Evolutionary conservation across 2,113 vertebrate species (phyloP).

Genomic region (Sigmodon hispidus): DNA sequence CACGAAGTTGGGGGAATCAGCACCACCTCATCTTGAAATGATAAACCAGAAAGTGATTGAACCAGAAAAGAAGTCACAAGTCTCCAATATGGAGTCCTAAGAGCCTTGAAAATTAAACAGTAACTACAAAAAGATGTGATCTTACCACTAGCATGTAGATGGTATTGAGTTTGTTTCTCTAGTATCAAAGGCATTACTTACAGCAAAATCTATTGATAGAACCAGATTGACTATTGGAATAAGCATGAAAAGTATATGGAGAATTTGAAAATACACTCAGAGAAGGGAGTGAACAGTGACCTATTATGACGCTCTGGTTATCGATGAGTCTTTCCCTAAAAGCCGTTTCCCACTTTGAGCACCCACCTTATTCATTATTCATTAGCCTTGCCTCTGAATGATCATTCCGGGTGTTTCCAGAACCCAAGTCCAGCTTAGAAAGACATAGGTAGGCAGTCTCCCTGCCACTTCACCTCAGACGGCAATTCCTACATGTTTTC

Average conservation of each 20-base stretch:
- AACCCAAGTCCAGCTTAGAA: conserved; percentile 34
- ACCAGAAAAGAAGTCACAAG: conserved; percentile 49
- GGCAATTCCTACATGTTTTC: conserved; percentile 41
- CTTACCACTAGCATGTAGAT: neutral
- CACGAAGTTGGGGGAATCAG: neutral
- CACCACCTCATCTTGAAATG: conserved; percentile 28
- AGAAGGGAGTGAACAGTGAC: neutral
- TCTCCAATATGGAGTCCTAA: neutral
- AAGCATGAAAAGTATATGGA: neutral
- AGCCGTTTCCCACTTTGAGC: neutral
- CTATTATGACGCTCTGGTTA: neutral
- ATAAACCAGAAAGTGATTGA: no score
- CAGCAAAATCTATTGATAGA: neutral
- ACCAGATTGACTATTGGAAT: neutral
- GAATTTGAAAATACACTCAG: neutral
- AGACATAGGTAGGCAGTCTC: neutral
- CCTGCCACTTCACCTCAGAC: neutral
- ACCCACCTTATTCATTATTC: neutral
- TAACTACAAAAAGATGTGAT: neutral
- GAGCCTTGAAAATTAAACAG: neutral
- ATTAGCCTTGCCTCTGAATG: conserved; percentile 16
- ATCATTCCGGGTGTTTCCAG: conserved; percentile 23
- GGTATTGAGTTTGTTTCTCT: neutral
- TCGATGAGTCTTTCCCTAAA: neutral
- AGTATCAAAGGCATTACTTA: neutral